phyloP scores from a whole-genome alignment of 1,140 invertebrate species.

The Lysiphlebus fabarum region DNA sequence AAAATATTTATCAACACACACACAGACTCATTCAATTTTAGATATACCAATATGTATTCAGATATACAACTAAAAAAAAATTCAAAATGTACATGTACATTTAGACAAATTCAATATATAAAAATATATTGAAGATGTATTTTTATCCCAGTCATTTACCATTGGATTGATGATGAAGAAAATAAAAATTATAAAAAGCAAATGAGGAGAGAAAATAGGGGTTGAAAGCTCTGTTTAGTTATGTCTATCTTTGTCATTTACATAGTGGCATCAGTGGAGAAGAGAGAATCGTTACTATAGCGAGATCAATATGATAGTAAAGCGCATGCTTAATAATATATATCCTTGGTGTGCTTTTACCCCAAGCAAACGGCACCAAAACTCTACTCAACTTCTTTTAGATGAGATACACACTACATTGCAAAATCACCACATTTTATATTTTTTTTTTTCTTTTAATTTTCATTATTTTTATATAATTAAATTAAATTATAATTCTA shows the following conservation, averaged over 20 bases:
- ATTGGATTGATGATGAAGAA: not conserved
- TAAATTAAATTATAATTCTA: too few relatives aligned
- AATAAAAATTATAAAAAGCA: slow-evolving; percentile 23
- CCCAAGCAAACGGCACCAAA: not conserved
- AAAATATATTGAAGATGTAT: slow-evolving; percentile 3
- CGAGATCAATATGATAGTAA: slow-evolving; percentile 52
- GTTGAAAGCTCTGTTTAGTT: slow-evolving; percentile 30
- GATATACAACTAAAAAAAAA: too few relatives aligned
- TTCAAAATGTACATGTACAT: too few relatives aligned
- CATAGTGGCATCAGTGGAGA: slow-evolving; percentile 43
- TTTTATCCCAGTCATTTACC: slow-evolving; percentile 3
- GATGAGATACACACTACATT: too few relatives aligned
- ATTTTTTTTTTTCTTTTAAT: too few relatives aligned
- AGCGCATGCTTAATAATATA: slow-evolving; percentile 40
- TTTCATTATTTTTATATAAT: too few relatives aligned
- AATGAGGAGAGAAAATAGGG: slow-evolving; percentile 28
- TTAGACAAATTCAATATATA: not conserved
- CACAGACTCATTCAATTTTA: too few relatives aligned
- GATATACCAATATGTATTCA: too few relatives aligned
- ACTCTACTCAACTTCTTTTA: too few relatives aligned
- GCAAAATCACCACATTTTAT: too few relatives aligned
- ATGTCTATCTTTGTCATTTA: not conserved
- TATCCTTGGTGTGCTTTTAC: not conserved
- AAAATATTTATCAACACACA: too few relatives aligned
- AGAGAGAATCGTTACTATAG: slow-evolving; percentile 55